Evolutionary conservation across 1,140 invertebrate genomes (phyloP).

Genomic region (Atopsyche davidsoni): DNA sequence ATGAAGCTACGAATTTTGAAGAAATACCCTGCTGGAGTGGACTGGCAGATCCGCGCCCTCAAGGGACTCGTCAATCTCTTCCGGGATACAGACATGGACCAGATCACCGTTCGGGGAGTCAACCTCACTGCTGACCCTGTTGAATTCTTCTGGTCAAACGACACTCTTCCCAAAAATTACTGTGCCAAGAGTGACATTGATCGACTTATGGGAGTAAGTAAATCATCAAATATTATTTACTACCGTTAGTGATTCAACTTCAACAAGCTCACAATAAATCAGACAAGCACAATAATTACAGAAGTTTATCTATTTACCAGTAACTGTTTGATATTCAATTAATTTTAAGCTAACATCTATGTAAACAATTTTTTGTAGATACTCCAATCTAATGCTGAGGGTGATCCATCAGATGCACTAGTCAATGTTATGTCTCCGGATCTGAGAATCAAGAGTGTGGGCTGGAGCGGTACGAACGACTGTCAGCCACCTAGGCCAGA

Average conservation of each 20-base stretch:
- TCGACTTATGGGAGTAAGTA: slow-evolving; percentile 57
- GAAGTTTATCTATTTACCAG: too few relatives aligned
- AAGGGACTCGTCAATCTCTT: slow-evolving; percentile 63
- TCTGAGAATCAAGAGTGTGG: slow-evolving; percentile 57
- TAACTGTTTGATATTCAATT: background rate
- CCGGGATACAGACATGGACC: slow-evolving; percentile 59
- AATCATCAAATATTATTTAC: too few relatives aligned
- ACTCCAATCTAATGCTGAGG: slow-evolving; percentile 49
- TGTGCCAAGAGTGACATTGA: slow-evolving; percentile 71
- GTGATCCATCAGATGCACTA: slow-evolving; percentile 52
- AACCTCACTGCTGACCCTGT: slow-evolving; percentile 53
- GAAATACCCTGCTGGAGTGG: slow-evolving; percentile 55
- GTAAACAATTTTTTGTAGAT: slow-evolving; percentile 41
- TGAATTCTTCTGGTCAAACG: slow-evolving; percentile 82
- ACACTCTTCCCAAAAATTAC: slow-evolving; percentile 66
- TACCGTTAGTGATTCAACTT: too few relatives aligned
- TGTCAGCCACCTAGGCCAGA: slow-evolving; percentile 48
- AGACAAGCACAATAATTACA: too few relatives aligned
- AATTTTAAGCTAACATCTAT: background rate
- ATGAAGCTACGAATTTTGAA: slow-evolving; percentile 56
- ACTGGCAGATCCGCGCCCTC: slow-evolving; percentile 67
- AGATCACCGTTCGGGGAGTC: slow-evolving; percentile 63
- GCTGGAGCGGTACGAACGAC: slow-evolving; percentile 55
- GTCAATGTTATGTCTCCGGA: slow-evolving; percentile 53
- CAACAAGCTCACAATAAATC: too few relatives aligned